Evolutionary conservation across 2,113 vertebrate genomes (phyloP).

Genomic region (Oncorhynchus nerka): DNA sequence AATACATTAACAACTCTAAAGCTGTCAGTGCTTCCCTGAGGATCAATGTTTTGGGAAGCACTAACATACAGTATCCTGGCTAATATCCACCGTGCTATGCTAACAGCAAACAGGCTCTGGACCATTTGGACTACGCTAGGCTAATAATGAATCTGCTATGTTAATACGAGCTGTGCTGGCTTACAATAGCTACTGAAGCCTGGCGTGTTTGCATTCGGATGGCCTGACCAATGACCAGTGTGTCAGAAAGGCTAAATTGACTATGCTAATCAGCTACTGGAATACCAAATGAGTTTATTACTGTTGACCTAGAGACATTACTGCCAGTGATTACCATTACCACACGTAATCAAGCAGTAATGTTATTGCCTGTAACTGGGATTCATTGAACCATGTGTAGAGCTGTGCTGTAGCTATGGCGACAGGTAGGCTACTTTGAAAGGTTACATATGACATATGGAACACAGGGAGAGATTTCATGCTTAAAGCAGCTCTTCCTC

Average conservation of each 20-base stretch:
- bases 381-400: neutral
- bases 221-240: neutral
- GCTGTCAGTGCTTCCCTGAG: neutral
- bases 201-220: neutral
- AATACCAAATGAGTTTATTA: neutral
- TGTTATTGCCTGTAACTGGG: neutral
- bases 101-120: neutral
- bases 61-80: neutral
- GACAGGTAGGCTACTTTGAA: no score
- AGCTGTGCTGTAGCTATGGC: no score
- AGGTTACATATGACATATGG: no score
- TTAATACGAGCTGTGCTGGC: no score
- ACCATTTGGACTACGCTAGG: neutral
- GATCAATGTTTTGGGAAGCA: neutral
- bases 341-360: neutral
- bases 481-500: no score
- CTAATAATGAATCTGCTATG: no score
- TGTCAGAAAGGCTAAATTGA: neutral
- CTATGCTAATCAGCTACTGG: neutral
- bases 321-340: neutral
- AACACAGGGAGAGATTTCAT: no score
- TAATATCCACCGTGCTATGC: neutral
- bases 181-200: neutral
- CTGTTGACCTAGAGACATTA: neutral
- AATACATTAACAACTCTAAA: slow-evolving; percentile 1